These are phyloP conservation scores for Machimus rusticus DNA, from an alignment of 2,888 invertebrate genomes.

Conservation along the genomic window DNA sequence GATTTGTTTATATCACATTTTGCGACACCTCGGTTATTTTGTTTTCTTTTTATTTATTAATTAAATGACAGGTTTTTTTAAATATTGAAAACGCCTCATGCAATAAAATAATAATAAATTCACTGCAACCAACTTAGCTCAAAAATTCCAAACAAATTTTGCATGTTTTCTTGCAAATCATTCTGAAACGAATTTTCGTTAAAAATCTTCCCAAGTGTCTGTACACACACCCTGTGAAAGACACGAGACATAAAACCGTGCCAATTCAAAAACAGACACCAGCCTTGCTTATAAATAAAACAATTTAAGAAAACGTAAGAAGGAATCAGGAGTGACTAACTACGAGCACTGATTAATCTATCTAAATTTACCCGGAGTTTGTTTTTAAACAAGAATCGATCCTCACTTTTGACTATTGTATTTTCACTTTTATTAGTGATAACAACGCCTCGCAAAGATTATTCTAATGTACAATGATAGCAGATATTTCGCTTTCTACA, in stretches of 20 bases:
- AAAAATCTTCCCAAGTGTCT: background rate
- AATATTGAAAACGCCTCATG: no score
- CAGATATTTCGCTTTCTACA: background rate
- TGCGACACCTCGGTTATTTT: no score
- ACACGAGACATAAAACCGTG: background rate
- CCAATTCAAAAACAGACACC: background rate
- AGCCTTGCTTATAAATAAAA: slow-evolving; percentile 29
- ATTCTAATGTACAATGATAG: background rate
- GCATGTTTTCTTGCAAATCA: background rate
- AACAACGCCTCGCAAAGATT: background rate
- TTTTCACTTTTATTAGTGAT: slow-evolving; percentile 16
- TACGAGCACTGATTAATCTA: slow-evolving; percentile 13
- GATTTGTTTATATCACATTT: background rate
- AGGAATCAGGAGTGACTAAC: slow-evolving; percentile 24
- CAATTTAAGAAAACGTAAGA: background rate
- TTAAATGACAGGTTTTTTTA: no score
- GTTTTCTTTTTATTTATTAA: no score
- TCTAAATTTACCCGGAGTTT: slow-evolving; percentile 25
- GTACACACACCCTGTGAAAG: background rate
- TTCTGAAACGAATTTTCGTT: background rate
- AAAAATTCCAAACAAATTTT: background rate
- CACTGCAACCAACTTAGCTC: background rate
- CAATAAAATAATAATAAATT: background rate
- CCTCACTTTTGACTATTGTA: background rate
- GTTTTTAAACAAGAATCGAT: slow-evolving; percentile 11